Evolutionary conservation across 1,140 invertebrate species (phyloP), one percentile per base, ranked within the genome.

Genomic region (Bombus affinis): DNA sequence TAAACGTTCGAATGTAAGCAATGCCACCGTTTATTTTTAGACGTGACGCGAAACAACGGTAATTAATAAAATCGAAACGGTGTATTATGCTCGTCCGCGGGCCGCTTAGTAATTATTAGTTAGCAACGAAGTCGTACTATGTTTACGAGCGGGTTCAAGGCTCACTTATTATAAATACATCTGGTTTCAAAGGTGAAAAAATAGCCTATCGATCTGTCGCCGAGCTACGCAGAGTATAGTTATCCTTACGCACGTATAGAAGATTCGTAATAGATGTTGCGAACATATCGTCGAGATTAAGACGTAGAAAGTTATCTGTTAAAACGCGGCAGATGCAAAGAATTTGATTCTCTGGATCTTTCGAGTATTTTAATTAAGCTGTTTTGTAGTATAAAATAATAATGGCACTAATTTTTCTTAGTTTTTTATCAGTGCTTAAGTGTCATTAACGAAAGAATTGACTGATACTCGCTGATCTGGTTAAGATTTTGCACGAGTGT

Each of bases 111-210:
- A 73, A 85, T 84, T 57, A 80, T 80, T 74, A 81, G 78, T 85
- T 66, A 35, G 13, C 75, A 32, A 42, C 78, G 57, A 81, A 85
- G 83, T 80, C 53, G 75, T 83, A 81, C 81, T 89, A 87, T 79
- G 82, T 90, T 88, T 90, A 90, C 47, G 65, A 35, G 75, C 78
- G 81, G 85, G 88, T 89, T 90, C 89, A 89, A 90, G 89, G 89
- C 86, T 90, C 75, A 85, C 68, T 88, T 28, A 88, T 80, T 84
- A 89, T 90, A 90, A 90, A 90, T 90, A 90, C 87, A 90, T 65
- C 76, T 79, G 71, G 47, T 42, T 83, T 39, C 79, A 90, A 85
- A 88, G 53, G 86, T 90, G 88, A 85, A 90, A 90, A 90, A 90
- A 90, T 90, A 90, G 82, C 82, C 70, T 44, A 90, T 90, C 81